phyloP scores from a whole-genome alignment of 2,888 invertebrate species.

The Nemoura dubitans region DNA sequence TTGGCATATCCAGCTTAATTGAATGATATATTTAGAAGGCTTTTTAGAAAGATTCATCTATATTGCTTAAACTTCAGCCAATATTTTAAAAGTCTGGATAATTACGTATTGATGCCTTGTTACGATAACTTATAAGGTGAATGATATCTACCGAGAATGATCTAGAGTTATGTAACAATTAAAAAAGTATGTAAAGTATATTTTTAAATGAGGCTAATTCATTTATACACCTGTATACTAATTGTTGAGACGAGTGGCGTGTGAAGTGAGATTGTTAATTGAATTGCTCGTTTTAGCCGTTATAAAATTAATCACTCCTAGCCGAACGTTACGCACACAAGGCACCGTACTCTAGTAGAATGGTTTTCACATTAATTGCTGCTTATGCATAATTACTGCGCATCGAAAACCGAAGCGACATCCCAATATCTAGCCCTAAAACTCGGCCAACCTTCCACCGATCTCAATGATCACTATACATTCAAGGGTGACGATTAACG shows the following conservation, averaged over 20 bases:
- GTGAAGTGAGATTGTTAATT: not conserved
- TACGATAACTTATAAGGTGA: not conserved
- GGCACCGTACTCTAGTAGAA: too few relatives aligned
- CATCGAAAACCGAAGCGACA: too few relatives aligned
- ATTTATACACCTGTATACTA: not conserved
- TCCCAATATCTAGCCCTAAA: not conserved
- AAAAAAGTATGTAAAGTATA: not conserved
- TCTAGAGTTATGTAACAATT: not conserved
- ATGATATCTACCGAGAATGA: not conserved
- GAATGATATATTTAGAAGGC: not conserved
- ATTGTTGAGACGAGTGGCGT: not conserved
- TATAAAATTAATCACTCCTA: not conserved
- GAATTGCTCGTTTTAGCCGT: not conserved
- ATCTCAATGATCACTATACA: too few relatives aligned
- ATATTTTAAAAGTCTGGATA: too few relatives aligned
- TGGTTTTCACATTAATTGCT: too few relatives aligned
- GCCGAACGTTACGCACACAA: too few relatives aligned
- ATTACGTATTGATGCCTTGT: too few relatives aligned
- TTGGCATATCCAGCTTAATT: not conserved
- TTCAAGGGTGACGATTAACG: too few relatives aligned
- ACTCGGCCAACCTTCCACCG: not conserved
- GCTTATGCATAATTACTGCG: too few relatives aligned
- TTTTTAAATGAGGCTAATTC: not conserved
- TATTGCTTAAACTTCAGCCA: too few relatives aligned
- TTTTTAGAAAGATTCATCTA: too few relatives aligned